phyloP scores from a whole-genome alignment of 30 jellyfish, hydroid and myxozoan genomes.

The Aurelia sp. region DNA sequence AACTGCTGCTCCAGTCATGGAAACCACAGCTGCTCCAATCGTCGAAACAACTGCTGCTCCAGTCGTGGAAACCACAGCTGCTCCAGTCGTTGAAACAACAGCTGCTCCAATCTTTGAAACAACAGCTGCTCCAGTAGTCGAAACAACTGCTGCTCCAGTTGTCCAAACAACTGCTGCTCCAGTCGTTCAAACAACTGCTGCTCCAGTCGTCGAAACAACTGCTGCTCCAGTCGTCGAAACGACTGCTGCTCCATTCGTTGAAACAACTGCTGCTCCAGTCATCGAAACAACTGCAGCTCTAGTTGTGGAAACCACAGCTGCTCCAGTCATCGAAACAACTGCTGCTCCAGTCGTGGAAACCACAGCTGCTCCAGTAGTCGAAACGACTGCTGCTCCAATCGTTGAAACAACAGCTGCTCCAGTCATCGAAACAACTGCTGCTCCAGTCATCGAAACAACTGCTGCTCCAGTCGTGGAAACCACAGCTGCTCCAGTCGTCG shows the following conservation, averaged over 20 bases:
- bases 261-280: constrained; percentile 40
- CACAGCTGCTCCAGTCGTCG: constrained; percentile 23
- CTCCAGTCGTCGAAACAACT: constrained; percentile 5
- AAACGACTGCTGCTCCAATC: constrained; percentile 14
- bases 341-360: constrained; percentile 9
- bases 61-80: constrained; percentile 22
- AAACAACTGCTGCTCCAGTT: constrained; percentile 28
- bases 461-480: constrained; percentile 29
- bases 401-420: constrained; percentile 49
- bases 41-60: constrained; percentile 44
- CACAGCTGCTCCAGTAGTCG: constrained; percentile 35
- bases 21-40: constrained; percentile 53
- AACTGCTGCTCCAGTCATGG: constrained; percentile 45
- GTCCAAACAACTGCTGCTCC: constrained; percentile 19
- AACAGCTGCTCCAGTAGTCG: constrained; percentile 30
- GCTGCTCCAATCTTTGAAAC: constrained; percentile 19
- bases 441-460: constrained; percentile 15
- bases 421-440: constrained; percentile 23
- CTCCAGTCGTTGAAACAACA: neutral
- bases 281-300: constrained; percentile 15
- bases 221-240: constrained; percentile 42
- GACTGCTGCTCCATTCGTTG: constrained; percentile 39
- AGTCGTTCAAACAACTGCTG: constrained; percentile 9
- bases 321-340: constrained; percentile 13
- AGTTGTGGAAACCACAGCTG: constrained; percentile 15